These are phyloP conservation scores for Acrobasis repandana DNA, from an alignment of 2,888 invertebrate genomes.

Conservation along the genomic window DNA sequence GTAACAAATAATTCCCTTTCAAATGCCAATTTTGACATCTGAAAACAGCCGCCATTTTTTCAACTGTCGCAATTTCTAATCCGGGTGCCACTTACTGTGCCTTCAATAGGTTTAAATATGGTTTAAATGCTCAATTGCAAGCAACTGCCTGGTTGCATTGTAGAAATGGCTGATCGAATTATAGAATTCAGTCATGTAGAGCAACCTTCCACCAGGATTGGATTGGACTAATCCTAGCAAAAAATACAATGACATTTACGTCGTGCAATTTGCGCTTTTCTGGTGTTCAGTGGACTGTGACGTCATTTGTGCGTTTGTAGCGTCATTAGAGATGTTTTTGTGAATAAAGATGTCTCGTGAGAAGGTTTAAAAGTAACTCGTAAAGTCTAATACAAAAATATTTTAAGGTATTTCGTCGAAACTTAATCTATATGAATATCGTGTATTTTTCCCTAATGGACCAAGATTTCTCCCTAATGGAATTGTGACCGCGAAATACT, in stretches of 20 bases:
- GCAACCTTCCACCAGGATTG: slow-evolving; percentile 53
- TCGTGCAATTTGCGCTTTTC: slow-evolving; percentile 43
- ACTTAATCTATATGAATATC: no score
- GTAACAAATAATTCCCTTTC: slow-evolving; percentile 11
- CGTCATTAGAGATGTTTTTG: slow-evolving; percentile 8
- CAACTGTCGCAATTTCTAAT: slow-evolving; percentile 20
- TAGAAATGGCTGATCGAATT: slow-evolving; percentile 48
- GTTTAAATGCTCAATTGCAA: slow-evolving; percentile 15
- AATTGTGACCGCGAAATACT: no score
- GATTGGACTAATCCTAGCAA: slow-evolving; percentile 55
- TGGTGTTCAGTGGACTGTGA: slow-evolving; percentile 17
- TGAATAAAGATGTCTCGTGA: slow-evolving; percentile 7
- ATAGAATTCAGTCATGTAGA: slow-evolving; percentile 28
- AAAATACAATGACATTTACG: slow-evolving; percentile 52
- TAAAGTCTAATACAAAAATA: no score
- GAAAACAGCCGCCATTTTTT: slow-evolving; percentile 19
- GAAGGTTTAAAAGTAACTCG: slow-evolving; percentile 9
- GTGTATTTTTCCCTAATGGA: no score
- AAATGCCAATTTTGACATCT: slow-evolving; percentile 1
- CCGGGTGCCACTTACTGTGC: slow-evolving; percentile 22
- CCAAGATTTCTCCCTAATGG: no score
- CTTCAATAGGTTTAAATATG: neutral
- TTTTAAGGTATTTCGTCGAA: no score
- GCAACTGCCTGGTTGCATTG: slow-evolving; percentile 25
- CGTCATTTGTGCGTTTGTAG: slow-evolving; percentile 16